Percentiles rank a stretch among this genome's conserved stretches.
Conservation (phyloP, 1,140 invertebrate species). For the Neodiprion lecontei region DNA sequence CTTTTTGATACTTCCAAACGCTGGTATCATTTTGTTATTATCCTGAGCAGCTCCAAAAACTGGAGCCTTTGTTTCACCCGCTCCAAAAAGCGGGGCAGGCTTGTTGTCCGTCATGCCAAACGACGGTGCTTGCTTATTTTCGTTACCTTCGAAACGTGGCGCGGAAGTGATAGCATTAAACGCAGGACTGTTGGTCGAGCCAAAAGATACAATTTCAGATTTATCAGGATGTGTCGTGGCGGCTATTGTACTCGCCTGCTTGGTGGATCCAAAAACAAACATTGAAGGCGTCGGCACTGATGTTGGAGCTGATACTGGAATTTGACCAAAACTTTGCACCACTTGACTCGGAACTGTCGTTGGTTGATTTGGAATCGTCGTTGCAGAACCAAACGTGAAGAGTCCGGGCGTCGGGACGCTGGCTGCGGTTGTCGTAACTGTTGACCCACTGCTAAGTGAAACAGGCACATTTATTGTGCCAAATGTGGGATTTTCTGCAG, state of each 20-base stretch:
- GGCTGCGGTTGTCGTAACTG: constrained; percentile 17
- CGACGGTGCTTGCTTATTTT: constrained; percentile 27
- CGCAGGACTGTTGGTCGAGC: neutral
- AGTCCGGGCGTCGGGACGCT: constrained; percentile 24
- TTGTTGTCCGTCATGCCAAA: constrained; percentile 33
- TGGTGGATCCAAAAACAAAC: constrained; percentile 27
- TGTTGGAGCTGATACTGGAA: constrained; percentile 15
- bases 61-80: constrained; percentile 28
- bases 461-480: neutral
- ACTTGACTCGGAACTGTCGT: constrained; percentile 36
- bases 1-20: constrained; percentile 30
- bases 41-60: constrained; percentile 13
- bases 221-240: neutral
- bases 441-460: neutral
- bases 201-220: neutral
- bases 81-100: constrained; percentile 31
- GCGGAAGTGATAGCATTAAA: constrained; percentile 25
- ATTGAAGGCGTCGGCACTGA: constrained; percentile 16
- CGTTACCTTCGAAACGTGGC: constrained; percentile 21
- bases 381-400: constrained; percentile 25
- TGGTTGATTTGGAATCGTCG: constrained; percentile 30
- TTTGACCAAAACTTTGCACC: constrained; percentile 30
- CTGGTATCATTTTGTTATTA: constrained; percentile 32
- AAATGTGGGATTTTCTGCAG: neutral
- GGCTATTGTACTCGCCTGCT: constrained; percentile 11